Conservation (phyloP, 1,140 invertebrate species). For the Eumaeus atala region DNA sequence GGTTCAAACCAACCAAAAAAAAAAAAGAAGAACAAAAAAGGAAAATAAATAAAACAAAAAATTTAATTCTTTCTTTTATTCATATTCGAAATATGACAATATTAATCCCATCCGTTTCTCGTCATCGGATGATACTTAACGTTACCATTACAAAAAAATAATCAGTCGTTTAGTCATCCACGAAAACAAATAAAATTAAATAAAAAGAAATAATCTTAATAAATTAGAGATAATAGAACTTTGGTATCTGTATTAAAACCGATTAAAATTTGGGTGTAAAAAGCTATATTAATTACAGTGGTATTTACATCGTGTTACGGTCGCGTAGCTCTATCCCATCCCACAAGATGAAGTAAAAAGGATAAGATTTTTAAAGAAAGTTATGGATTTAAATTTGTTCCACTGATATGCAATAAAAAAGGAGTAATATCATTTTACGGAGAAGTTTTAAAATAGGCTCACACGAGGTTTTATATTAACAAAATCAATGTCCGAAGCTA, state of each 20-base stretch:
- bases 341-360: neutral
- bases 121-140: no score
- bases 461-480: neutral
- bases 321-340: neutral
- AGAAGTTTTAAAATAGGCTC: neutral
- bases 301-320: conserved; percentile 53
- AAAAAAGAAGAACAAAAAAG: conserved; percentile 31
- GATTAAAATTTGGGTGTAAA: conserved; percentile 64
- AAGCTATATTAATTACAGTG: conserved; percentile 60
- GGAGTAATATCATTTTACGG: neutral
- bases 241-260: conserved; percentile 70
- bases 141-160: conserved; percentile 1
- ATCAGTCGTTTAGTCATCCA: conserved; percentile 20
- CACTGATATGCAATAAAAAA: no score
- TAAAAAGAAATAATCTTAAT: conserved; percentile 52
- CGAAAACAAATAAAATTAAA: conserved; percentile 45
- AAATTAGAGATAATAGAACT: conserved; percentile 71
- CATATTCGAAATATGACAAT: conserved; percentile 68
- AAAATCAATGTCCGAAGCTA: no score
- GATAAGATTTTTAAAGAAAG: neutral
- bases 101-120: conserved; percentile 38
- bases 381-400: neutral
- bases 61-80: conserved; percentile 60
- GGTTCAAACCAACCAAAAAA: conserved; percentile 16
- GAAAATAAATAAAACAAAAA: conserved; percentile 61